A percentile compares a stretch with the other conserved stretches of the same genome.
phyloP scores from a whole-genome alignment of 2,888 invertebrate species.

The Hemistola chrysoprasaria region DNA sequence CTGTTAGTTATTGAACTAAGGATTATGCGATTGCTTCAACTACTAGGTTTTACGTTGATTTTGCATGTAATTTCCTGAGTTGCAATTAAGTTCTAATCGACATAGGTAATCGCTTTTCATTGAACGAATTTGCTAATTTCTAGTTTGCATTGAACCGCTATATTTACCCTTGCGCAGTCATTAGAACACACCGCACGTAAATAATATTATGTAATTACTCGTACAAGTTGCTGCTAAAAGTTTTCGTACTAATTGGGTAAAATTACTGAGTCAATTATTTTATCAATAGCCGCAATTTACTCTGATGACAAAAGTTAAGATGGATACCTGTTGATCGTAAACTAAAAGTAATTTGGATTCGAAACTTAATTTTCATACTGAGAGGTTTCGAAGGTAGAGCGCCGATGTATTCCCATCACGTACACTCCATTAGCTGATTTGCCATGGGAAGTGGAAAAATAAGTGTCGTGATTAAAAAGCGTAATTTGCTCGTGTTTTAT shows the following conservation, averaged over 20 bases:
- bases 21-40: neutral
- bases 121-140: conserved; percentile 4
- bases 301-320: conserved; percentile 25
- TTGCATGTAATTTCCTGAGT: conserved; percentile 11
- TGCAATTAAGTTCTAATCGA: conserved; percentile 8
- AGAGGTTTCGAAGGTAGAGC: conserved; percentile 36
- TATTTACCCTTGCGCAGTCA: too few relatives aligned
- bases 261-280: conserved; percentile 2
- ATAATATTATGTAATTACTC: too few relatives aligned
- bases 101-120: conserved; percentile 6
- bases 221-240: too few relatives aligned
- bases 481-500: conserved; percentile 33
- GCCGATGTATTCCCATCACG: conserved; percentile 50
- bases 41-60: conserved; percentile 2
- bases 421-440: conserved; percentile 63
- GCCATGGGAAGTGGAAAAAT: conserved; percentile 53
- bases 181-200: too few relatives aligned
- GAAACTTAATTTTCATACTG: conserved; percentile 51
- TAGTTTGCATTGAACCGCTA: neutral
- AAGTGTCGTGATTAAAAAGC: conserved; percentile 40
- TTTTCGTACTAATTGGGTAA: neutral
- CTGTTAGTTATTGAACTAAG: neutral
- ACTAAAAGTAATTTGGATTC: conserved; percentile 45
- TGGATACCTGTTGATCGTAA: conserved; percentile 46
- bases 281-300: conserved; percentile 7